phyloP scores from a whole-genome alignment of 2,888 invertebrate species.

The Willowsia nigromaculata region DNA sequence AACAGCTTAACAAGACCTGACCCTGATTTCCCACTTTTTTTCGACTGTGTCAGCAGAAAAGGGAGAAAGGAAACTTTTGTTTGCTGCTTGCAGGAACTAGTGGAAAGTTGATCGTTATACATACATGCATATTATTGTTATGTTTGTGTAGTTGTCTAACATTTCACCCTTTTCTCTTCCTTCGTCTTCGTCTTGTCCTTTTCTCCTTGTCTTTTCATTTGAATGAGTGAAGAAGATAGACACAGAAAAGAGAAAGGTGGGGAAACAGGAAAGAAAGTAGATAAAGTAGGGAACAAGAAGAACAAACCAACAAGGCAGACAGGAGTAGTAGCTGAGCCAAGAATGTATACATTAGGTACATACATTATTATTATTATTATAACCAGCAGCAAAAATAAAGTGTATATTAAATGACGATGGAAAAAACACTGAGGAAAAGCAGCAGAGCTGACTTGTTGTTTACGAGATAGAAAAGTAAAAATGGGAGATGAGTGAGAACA shows the following conservation, averaged over 20 bases:
- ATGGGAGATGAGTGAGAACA: constrained; percentile 60
- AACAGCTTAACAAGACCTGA: constrained; percentile 52
- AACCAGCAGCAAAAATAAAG: too few relatives aligned
- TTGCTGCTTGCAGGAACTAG: background rate
- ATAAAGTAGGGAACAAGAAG: background rate
- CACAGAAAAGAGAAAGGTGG: background rate
- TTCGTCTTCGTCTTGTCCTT: background rate
- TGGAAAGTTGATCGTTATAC: background rate
- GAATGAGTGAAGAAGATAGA: constrained; percentile 20
- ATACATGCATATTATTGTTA: background rate
- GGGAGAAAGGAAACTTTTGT: background rate
- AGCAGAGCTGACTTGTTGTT: constrained; percentile 50
- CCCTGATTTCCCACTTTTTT: constrained; percentile 58
- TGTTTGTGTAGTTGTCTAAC: constrained; percentile 2
- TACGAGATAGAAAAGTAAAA: background rate
- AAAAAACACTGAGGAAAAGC: background rate
- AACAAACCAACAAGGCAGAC: background rate
- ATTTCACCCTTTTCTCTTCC: background rate
- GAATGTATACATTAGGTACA: background rate
- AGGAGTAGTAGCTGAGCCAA: background rate
- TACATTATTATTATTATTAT: too few relatives aligned
- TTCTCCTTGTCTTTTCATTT: constrained; percentile 13
- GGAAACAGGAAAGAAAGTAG: background rate
- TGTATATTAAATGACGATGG: background rate
- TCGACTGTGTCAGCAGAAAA: constrained; percentile 63